phyloP scores from a whole-genome alignment of 2,113 vertebrate species.

The Hucho hucho region DNA sequence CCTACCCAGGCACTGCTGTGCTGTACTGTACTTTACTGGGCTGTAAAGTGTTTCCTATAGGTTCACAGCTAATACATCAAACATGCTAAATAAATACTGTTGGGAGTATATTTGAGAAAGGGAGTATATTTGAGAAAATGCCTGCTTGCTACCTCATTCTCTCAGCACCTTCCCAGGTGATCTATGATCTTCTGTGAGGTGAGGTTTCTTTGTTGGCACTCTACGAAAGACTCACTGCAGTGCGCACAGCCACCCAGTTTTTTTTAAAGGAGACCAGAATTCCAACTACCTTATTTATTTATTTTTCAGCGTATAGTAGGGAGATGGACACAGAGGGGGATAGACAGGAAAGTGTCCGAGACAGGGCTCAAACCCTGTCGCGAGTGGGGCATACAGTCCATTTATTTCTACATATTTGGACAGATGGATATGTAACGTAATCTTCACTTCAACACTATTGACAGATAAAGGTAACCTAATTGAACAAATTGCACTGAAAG shows the following conservation, averaged over 20 bases:
- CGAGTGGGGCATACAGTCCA: not conserved
- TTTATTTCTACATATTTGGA: too few species aligned
- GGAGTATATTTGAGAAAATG: not conserved
- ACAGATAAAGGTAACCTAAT: too few species aligned
- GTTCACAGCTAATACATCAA: not conserved
- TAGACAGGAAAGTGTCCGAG: too few species aligned
- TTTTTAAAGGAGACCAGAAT: too few species aligned
- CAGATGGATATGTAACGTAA: too few species aligned
- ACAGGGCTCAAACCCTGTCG: too few species aligned
- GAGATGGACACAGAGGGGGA: not conserved
- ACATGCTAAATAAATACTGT: not conserved
- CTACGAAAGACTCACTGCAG: conserved; percentile 13
- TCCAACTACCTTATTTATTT: too few species aligned
- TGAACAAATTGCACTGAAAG: too few species aligned
- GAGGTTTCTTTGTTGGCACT: not conserved
- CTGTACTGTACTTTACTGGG: not conserved
- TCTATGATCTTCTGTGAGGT: not conserved
- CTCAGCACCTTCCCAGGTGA: not conserved
- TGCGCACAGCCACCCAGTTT: too few species aligned
- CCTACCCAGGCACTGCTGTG: not conserved
- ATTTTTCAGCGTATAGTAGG: too few species aligned
- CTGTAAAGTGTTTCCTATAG: too few species aligned
- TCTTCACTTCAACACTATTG: too few species aligned
- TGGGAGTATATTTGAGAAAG: not conserved
- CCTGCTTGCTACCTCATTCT: not conserved